Percentiles rank a stretch among this genome's conserved stretches.
These are phyloP conservation scores for Streptopelia turtur DNA, from an alignment of 2,797 vertebrate genomes.

Conservation along the genomic window DNA sequence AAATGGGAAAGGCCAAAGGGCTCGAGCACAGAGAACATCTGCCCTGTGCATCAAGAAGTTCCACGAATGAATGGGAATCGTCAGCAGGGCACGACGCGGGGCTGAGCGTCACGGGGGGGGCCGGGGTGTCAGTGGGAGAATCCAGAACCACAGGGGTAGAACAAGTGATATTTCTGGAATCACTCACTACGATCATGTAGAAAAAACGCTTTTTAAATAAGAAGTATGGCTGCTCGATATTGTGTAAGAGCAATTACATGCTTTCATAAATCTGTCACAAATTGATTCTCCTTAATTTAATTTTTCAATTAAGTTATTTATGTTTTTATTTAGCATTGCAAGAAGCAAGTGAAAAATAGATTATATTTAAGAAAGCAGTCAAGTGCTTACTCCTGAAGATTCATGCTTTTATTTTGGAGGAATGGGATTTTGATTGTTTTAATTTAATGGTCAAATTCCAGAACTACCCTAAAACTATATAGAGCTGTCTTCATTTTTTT, in stretches of 20 bases:
- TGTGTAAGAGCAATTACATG: background rate
- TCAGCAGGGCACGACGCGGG: background rate
- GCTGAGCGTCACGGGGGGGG: background rate
- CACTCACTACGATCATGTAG: background rate
- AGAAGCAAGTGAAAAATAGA: background rate
- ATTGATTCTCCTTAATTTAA: conserved; percentile 37
- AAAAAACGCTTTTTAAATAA: background rate
- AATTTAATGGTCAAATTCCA: conserved; percentile 14
- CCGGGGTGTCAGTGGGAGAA: background rate
- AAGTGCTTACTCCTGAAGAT: background rate
- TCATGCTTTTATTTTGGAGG: background rate
- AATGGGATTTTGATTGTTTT: background rate
- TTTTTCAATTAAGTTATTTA: conserved; percentile 32
- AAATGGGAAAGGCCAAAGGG: background rate
- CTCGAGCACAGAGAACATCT: background rate
- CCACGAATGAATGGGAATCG: background rate
- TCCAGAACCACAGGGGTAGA: background rate
- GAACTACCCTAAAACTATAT: conserved; percentile 32
- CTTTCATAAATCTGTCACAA: conserved; percentile 8
- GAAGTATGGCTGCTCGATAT: background rate
- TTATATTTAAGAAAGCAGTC: background rate
- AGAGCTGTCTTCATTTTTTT: conserved; percentile 46
- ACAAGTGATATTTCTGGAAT: background rate
- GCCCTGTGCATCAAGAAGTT: background rate
- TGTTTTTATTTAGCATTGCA: conserved; percentile 26